Percentiles rank a stretch among this genome's conserved stretches.
These are phyloP conservation scores for Apocheima hispidaria DNA, from an alignment of 2,888 invertebrate genomes.

Conservation along the genomic window DNA sequence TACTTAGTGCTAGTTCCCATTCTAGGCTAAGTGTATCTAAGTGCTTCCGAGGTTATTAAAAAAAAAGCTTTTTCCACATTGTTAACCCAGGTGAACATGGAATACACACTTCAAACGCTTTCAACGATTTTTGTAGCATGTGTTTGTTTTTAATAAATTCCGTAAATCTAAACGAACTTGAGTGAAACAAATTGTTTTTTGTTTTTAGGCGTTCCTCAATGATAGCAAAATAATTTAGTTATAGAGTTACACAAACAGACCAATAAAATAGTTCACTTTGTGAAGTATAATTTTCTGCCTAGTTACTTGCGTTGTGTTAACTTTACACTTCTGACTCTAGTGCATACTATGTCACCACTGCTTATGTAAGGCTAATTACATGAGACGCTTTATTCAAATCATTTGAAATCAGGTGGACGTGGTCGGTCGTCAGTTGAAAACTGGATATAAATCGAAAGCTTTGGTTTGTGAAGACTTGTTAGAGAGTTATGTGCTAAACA, in stretches of 20 bases:
- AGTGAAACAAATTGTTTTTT: too few species aligned
- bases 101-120: too few species aligned
- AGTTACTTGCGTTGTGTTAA: not conserved
- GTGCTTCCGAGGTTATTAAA: too few species aligned
- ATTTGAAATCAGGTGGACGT: constrained; percentile 42
- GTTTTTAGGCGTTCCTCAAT: too few species aligned
- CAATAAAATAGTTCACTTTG: not conserved
- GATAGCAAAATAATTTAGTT: too few species aligned
- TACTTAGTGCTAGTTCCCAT: too few species aligned
- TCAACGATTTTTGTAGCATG: too few species aligned
- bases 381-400: constrained; percentile 47
- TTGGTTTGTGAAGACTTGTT: constrained; percentile 31
- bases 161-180: too few species aligned
- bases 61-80: too few species aligned
- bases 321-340: constrained; percentile 4
- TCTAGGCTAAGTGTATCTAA: too few species aligned
- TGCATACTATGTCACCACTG: constrained; percentile 11
- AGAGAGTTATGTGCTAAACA: constrained; percentile 33
- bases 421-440: constrained; percentile 32
- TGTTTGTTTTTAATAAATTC: too few species aligned
- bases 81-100: too few species aligned
- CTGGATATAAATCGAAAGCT: constrained; percentile 44
- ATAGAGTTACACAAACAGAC: not conserved
- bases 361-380: constrained; percentile 47
- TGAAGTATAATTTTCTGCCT: not conserved